Conservation (phyloP, 92 coral and sea anemone species). For the Virgularia gustaviana region DNA sequence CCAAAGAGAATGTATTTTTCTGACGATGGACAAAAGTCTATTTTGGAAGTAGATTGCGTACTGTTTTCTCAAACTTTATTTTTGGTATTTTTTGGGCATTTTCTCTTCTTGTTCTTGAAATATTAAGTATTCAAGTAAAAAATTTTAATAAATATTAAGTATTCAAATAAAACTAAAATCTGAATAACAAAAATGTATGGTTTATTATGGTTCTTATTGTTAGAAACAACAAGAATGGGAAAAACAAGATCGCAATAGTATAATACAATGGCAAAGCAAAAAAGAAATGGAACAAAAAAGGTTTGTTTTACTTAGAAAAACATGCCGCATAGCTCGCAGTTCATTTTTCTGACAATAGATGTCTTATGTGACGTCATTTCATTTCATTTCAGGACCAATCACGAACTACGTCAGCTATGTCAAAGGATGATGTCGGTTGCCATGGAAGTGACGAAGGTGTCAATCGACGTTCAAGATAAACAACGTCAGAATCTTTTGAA, state of each 20-base stretch:
- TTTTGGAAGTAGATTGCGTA: not conserved
- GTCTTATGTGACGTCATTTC: not conserved
- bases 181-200: too few species aligned
- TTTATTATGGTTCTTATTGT: not conserved
- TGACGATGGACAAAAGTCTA: not conserved
- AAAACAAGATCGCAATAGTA: slow-evolving; percentile 25
- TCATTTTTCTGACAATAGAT: not conserved
- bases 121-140: too few species aligned
- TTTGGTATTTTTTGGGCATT: not conserved
- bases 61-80: not conserved
- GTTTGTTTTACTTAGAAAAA: not conserved
- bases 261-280: slow-evolving; percentile 30
- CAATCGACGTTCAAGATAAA: slow-evolving; percentile 82
- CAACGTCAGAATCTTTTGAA: slow-evolving; percentile 89
- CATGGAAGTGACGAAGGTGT: slow-evolving; percentile 73
- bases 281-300: slow-evolving; percentile 20
- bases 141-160: too few species aligned
- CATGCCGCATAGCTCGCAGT: not conserved
- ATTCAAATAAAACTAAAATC: too few species aligned
- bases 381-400: slow-evolving; percentile 52
- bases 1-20: not conserved
- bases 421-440: slow-evolving; percentile 66
- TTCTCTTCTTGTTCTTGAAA: too few species aligned
- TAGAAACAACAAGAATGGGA: slow-evolving; percentile 28
- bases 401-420: slow-evolving; percentile 62